Conservation (phyloP, 2,113 vertebrate species). For the Siniperca chuatsi region DNA sequence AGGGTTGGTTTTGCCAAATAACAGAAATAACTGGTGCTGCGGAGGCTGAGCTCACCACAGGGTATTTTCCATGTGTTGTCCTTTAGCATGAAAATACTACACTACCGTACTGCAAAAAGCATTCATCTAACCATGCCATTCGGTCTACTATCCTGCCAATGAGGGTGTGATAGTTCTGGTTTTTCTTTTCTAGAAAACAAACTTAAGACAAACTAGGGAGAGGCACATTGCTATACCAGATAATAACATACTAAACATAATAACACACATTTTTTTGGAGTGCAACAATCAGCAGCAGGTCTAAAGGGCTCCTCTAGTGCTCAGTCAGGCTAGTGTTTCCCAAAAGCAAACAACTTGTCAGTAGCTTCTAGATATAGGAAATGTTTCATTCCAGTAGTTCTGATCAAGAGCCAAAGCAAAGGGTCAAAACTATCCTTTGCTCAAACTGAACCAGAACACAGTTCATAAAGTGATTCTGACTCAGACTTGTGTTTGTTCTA, state of each 20-base stretch:
- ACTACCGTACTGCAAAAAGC: background rate
- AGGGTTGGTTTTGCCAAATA: slow-evolving; percentile 35
- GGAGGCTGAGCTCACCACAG: slow-evolving; percentile 46
- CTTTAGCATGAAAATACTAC: slow-evolving; percentile 45
- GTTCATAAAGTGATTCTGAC: slow-evolving; percentile 28
- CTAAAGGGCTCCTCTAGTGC: background rate
- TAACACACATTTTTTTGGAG: background rate
- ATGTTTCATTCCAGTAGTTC: slow-evolving; percentile 50
- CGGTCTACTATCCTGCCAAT: background rate
- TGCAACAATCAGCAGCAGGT: slow-evolving; percentile 3
- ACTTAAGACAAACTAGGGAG: background rate
- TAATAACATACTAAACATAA: background rate
- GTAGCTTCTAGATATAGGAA: slow-evolving; percentile 23
- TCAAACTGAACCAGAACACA: slow-evolving; percentile 11
- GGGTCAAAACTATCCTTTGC: slow-evolving; percentile 1
- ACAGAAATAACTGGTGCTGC: slow-evolving; percentile 43
- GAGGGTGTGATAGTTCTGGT: background rate
- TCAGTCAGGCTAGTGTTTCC: slow-evolving; percentile 25
- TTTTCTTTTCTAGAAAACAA: background rate
- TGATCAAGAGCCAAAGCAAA: slow-evolving; percentile 61
- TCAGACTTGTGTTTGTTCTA: slow-evolving; percentile 51
- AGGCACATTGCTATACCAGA: background rate
- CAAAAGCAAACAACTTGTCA: slow-evolving; percentile 45
- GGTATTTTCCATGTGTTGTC: slow-evolving; percentile 62
- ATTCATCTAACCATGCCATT: background rate